Evolutionary conservation across 64 coral and sea anemone genomes (phyloP).

Genomic region (Montipora efflorescens): DNA sequence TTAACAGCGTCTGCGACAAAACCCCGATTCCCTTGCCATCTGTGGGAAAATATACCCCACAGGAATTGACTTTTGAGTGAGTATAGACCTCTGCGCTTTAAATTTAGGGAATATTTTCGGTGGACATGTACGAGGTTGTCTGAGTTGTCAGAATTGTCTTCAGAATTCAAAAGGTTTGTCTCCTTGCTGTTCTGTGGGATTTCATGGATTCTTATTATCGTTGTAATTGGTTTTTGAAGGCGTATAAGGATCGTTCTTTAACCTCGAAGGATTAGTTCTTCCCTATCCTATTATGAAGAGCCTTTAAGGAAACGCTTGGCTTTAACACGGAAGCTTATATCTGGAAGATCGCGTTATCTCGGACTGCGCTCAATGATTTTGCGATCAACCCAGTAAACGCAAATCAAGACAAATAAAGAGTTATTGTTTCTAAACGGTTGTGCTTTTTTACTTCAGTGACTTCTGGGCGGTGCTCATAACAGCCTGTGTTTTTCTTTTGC

Average conservation of each 20-base stretch:
- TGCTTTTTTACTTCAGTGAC: background rate
- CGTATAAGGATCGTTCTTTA: conserved; percentile 38
- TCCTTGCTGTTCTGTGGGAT: conserved; percentile 21
- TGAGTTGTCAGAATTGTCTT: background rate
- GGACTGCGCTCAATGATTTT: background rate
- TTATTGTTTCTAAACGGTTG: conserved; percentile 2
- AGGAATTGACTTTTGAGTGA: background rate
- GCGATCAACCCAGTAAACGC: background rate
- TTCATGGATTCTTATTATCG: conserved; percentile 45
- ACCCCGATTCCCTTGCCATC: conserved; percentile 9
- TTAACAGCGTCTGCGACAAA: conserved; percentile 8
- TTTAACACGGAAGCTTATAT: conserved; percentile 13
- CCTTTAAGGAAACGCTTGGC: conserved; percentile 20
- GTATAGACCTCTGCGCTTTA: background rate
- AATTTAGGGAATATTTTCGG: background rate
- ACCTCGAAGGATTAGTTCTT: conserved; percentile 48
- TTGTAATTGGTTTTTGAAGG: conserved; percentile 52
- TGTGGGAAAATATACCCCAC: conserved; percentile 4
- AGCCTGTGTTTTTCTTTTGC: background rate
- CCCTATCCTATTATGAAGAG: conserved; percentile 37
- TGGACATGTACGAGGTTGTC: background rate
- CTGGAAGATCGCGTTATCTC: conserved; percentile 1
- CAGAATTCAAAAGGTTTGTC: background rate
- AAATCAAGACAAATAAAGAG: conserved; percentile 17
- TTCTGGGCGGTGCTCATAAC: conserved; percentile 3